Evolutionary conservation across 2,888 invertebrate genomes (phyloP).

Genomic region (Troilus luridus): DNA sequence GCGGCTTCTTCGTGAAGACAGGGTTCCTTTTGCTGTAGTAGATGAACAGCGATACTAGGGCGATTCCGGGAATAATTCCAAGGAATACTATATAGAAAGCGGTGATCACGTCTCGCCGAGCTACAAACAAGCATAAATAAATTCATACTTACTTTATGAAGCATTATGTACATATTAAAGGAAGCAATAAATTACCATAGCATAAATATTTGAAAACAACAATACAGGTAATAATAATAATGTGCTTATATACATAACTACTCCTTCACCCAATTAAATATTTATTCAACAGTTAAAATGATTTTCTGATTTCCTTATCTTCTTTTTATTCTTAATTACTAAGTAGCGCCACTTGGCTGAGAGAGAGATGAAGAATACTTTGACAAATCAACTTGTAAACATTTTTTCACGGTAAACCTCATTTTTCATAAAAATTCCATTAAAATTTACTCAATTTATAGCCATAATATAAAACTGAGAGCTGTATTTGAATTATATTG

Average conservation of each 20-base stretch:
- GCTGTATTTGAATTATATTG: neutral
- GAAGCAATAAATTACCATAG: neutral
- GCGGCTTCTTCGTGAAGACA: constrained; percentile 72
- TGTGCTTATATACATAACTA: neutral
- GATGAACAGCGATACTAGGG: constrained; percentile 77
- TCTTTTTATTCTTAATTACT: neutral
- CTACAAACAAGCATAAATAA: constrained; percentile 72
- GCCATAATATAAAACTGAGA: too few relatives aligned
- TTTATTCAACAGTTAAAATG: neutral
- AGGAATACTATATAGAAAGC: constrained; percentile 91
- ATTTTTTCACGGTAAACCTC: too few relatives aligned
- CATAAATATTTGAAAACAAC: constrained; percentile 12
- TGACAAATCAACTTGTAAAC: too few relatives aligned
- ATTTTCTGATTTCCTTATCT: neutral
- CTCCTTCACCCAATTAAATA: constrained; percentile 24
- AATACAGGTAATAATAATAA: neutral
- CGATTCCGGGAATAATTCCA: constrained; percentile 83
- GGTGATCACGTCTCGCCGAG: constrained; percentile 82
- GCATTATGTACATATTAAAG: constrained; percentile 25
- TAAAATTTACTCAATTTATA: too few relatives aligned
- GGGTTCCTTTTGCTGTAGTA: constrained; percentile 84
- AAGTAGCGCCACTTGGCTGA: too few relatives aligned
- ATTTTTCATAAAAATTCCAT: too few relatives aligned
- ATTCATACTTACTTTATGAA: constrained; percentile 52
- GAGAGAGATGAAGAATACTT: too few relatives aligned